Base-by-base conservation (phyloP, 2,888 invertebrate species). In the Graphium colonna region DNA sequence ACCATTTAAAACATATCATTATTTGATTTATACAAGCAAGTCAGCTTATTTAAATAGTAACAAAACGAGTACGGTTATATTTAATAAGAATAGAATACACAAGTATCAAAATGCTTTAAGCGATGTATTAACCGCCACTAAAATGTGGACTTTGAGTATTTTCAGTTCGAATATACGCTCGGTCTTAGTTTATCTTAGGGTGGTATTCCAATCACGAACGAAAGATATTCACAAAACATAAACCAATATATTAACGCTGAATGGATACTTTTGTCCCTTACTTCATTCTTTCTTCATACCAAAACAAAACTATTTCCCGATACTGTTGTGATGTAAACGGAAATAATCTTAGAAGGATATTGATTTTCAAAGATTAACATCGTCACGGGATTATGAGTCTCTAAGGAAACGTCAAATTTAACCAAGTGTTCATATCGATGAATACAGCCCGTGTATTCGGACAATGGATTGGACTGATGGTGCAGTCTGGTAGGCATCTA, bases 401-500 rank as follows among this genome's bases (percentile, higher is more conserved):
- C 13, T 40, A 41, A 16, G 49, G 31, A 46, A 46, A 36, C 18
- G 26, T 55, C 49, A 62, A 67, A 69, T 65, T 75, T 75, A 76
- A 64, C 71, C 70, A 71, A 75, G 71, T 79, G 77, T 77, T 77
- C 75, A 76, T 78, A 82, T 82, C 80, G 77, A 68, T 72, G 75
- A 75, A 77, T 75, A 81, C 75, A 77, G 21, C 79, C 79, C 78
- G 79, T 80, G 75, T 73, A 73, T 73, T 75, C 79, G 81, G 80
- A 88, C 87, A 88, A 87, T 86, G 68, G 79, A 73, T 21, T 36
- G 45, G 31, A 31, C 41, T 49, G 48, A 73, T 71, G 75, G 74
- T 73, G 75, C 81, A 76, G 72, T 75, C 74, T 82, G 79, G 77
- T 84, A 84, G 84, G 80, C 85, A 82, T 79, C 79, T 79, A 82